Base-by-base conservation (phyloP, 37 sponge, comb jelly and placozoan genomes). In the Spongia lamella region DNA sequence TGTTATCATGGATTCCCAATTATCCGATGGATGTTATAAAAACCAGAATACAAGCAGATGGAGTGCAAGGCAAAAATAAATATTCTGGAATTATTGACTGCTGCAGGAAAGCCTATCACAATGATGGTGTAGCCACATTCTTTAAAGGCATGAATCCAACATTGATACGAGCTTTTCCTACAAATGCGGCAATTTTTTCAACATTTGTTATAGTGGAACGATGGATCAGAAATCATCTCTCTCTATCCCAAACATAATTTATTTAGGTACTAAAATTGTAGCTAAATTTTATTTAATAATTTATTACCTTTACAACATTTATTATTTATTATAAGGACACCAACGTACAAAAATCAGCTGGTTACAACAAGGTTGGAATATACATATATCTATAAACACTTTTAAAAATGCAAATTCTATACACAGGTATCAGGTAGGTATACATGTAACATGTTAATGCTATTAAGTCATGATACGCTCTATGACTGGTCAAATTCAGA, bases 21-120 rank as follows among this genome's bases (percentile, higher is more conserved):
- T 95, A 95, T 67, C 96, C 96, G 17, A 24, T 95, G 21, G 96
- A 95, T 66, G 87, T 95, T 1, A 70, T 92, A 30, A 95, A 95
- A 51, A 84, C 96, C 7, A 70, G 90, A 32, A 17, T 91, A 7
- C 96, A 95, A 53, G 80, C 80, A 21, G 93, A 95, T 22, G 92
- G 92, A 1, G 70, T 85, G 47, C 50, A 36, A 55, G 79, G 63
- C 2, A 26, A 51, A 15, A 43, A 5, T 9, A 68, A 66, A 39
- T 96, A 96, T 51, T 57, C 22, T 19, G 82, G 86, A 15, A 53
- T 72, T 4, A 20, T 72, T 9, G 91, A 93, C 74, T 96, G 97
- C 65, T 71, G 77, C 35, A 52, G 60, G 27, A 86, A 93, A 78
- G 81, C 59, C 7, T 75, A 56, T 36, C 26, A 50, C 11, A 60